Base-by-base conservation (phyloP, 1,140 invertebrate species). In the Limonius californicus region DNA sequence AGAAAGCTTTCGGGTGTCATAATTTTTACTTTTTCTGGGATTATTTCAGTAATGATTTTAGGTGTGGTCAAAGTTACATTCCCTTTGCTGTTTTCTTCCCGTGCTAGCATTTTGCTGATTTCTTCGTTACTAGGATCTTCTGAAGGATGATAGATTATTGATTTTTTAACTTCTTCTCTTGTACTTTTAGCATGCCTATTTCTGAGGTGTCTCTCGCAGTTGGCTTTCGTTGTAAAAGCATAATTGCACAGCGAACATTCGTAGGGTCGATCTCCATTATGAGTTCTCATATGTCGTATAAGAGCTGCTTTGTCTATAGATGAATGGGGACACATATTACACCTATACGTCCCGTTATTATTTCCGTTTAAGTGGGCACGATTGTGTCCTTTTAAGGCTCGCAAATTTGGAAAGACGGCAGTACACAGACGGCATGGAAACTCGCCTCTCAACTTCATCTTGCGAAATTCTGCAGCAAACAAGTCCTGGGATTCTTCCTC, bases 211-310 rank as follows among this genome's bases (percentile, higher is more conserved):
- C 91, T 78, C 76, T 94, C 91, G 71, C 91, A 94, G 68, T 94
- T 94, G 0, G 91, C 86, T 77, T 98, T 97, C 0, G 95, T 98
- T 1, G 95, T 98, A 76, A 98, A 98, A 0, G 94, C 93, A 69
- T 93, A 97, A 68, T 94, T 92, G 76, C 96, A 98, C 1, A 97
- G 83, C 0, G 87, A 85, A 72, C 96, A 98, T 72, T 97, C 92
- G 72, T 94, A 98, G 0, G 95, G 95, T 2, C 94, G 82, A 70
- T 97, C 94, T 0, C 95, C 95, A 72, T 96, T 97, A 78, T 98
- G 95, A 1, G 89, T 91, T 65, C 94, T 82, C 85, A 98, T 88
- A 75, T 98, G 90, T 21, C 92, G 87, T 1, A 92, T 86, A 1
- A 98, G 74, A 0, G 93, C 93, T 8, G 90, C 90, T 74, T 97